These are phyloP conservation scores for Neoascia interrupta DNA, from an alignment of 2,888 invertebrate species.

Conservation along the genomic window DNA sequence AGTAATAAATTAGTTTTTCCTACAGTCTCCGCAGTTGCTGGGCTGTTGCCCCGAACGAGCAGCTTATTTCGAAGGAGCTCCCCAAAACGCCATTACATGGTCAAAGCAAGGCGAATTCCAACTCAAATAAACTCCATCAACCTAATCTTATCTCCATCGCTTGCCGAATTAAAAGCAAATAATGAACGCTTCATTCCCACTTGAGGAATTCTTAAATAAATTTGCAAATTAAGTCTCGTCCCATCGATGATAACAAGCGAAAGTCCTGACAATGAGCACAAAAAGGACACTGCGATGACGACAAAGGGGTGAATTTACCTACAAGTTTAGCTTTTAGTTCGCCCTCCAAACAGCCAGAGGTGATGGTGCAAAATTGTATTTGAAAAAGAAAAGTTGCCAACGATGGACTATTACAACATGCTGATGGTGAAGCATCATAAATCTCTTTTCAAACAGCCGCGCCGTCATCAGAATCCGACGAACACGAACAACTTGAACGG, in stretches of 20 bases:
- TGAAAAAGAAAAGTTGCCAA: not conserved
- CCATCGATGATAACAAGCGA: not conserved
- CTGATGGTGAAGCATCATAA: conserved; percentile 51
- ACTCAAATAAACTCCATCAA: conserved; percentile 64
- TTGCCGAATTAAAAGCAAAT: conserved; percentile 68
- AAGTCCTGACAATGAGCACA: conserved; percentile 20
- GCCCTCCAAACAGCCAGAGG: not conserved
- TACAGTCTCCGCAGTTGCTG: not conserved
- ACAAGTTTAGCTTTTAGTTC: conserved; percentile 28
- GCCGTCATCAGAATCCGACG: not conserved
- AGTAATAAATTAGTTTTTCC: conserved; percentile 63
- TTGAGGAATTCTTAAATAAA: conserved; percentile 62
- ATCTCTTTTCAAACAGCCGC: conserved; percentile 57
- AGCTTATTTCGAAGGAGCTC: conserved; percentile 10
- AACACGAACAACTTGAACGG: not conserved
- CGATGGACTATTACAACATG: conserved; percentile 12
- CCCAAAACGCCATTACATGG: not conserved
- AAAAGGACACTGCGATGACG: conserved; percentile 33
- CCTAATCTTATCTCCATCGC: conserved; percentile 67
- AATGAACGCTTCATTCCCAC: conserved; percentile 62
- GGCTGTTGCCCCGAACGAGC: conserved; percentile 5
- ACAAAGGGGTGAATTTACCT: conserved; percentile 46
- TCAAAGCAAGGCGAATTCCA: conserved; percentile 20
- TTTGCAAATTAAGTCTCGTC: conserved; percentile 51
- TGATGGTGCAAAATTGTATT: not conserved